phyloP scores from a whole-genome alignment of 2,113 vertebrate genomes.

The Otocyon megalotis region DNA sequence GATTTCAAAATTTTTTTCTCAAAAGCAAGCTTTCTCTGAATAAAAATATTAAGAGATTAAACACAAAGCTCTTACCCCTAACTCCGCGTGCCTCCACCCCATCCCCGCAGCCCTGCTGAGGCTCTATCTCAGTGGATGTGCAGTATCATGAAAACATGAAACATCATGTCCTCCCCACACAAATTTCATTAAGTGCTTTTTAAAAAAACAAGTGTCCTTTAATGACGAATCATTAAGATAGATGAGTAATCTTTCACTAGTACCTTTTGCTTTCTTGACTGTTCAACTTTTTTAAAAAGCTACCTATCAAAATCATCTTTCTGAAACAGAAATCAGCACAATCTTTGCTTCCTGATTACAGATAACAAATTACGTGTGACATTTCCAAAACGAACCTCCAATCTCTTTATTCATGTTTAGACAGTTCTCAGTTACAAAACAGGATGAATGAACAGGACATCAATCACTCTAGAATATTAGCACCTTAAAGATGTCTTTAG shows the following conservation, averaged over 20 bases:
- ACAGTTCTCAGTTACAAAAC: constrained; percentile 90
- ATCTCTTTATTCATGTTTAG: constrained; percentile 93
- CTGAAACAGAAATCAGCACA: constrained; percentile 78
- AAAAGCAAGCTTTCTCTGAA: not conserved
- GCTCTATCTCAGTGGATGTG: not conserved
- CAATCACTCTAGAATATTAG: constrained; percentile 95
- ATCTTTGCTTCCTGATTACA: constrained; percentile 78
- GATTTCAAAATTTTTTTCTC: not conserved
- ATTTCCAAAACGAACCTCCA: constrained; percentile 90
- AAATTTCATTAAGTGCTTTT: not conserved
- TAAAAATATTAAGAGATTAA: not conserved
- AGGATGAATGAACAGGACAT: constrained; percentile 93
- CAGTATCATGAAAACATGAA: not conserved
- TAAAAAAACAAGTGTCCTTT: not conserved
- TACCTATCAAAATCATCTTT: constrained; percentile 45
- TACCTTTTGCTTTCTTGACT: not conserved
- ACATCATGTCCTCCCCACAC: not conserved
- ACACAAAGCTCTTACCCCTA: not conserved
- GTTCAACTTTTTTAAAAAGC: constrained; percentile 1
- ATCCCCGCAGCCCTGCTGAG: not conserved
- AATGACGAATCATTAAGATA: not conserved
- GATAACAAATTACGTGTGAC: constrained; percentile 86
- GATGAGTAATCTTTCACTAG: not conserved
- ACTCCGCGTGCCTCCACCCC: no score
- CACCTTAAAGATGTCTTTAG: constrained; percentile 96